Evolutionary conservation across 37 sponge, comb jelly and placozoan genomes (phyloP).

Genomic region (Petrosia ficiformis): DNA sequence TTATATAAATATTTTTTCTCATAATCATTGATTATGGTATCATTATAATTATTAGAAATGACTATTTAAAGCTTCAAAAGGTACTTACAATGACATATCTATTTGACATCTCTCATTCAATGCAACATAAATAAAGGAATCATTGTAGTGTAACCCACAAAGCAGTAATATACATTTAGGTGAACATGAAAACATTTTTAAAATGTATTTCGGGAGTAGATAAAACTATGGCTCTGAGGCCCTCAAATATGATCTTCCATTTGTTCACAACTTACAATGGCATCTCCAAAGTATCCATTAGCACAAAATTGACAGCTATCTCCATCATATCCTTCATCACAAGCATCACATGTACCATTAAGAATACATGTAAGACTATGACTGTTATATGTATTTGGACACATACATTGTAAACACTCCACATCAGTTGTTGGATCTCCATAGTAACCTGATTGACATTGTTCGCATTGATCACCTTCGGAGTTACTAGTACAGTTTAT

Average conservation of each 20-base stretch:
- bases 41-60: background rate
- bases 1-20: too few relatives aligned
- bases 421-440: conserved; percentile 28
- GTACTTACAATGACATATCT: too few relatives aligned
- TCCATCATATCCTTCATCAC: conserved; percentile 65
- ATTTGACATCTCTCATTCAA: too few relatives aligned
- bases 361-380: conserved; percentile 62
- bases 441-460: conserved; percentile 32
- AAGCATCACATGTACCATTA: conserved; percentile 61
- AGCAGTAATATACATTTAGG: too few relatives aligned
- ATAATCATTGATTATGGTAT: too few relatives aligned
- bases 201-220: too few relatives aligned
- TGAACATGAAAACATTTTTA: too few relatives aligned
- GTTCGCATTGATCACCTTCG: conserved; percentile 70
- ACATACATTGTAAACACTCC: conserved; percentile 67
- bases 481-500: conserved; percentile 68
- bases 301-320: conserved; percentile 78
- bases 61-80: too few relatives aligned
- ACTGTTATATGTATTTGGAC: conserved; percentile 41
- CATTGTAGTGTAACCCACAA: too few relatives aligned
- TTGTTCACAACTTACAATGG: conserved; percentile 55
- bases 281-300: conserved; percentile 82
- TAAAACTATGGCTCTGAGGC: too few relatives aligned
- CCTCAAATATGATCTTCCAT: too few relatives aligned
- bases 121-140: too few relatives aligned